These are phyloP conservation scores for Enteromius fasciolatus DNA, from an alignment of 2,797 vertebrate species.

Conservation along the genomic window DNA sequence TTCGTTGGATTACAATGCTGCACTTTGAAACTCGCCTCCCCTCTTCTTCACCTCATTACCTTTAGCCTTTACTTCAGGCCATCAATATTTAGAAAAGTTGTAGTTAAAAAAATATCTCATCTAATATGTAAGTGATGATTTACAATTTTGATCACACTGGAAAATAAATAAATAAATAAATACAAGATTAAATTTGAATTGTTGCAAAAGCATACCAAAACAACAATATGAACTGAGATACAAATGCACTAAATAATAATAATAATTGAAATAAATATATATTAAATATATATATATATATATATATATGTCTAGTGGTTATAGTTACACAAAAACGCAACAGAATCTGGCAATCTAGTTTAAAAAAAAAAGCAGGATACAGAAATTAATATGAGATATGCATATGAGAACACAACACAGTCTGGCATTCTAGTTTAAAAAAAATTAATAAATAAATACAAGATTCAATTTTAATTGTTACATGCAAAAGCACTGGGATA, in stretches of 20 bases:
- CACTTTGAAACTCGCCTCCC: not conserved
- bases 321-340: not conserved
- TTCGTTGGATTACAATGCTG: not conserved
- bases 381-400: too few relatives aligned
- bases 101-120: not conserved
- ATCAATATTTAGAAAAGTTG: not conserved
- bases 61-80: not conserved
- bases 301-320: not conserved
- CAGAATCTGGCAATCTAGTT: too few relatives aligned
- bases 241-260: not conserved
- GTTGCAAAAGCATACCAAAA: not conserved
- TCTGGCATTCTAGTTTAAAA: too few relatives aligned
- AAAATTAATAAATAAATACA: too few relatives aligned
- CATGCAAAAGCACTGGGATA: too few relatives aligned
- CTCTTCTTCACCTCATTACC: not conserved
- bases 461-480: too few relatives aligned
- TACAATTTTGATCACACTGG: not conserved
- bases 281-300: not conserved
- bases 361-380: too few relatives aligned
- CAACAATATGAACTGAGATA: not conserved
- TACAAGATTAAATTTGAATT: not conserved
- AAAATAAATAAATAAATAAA: not conserved
- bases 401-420: too few relatives aligned
- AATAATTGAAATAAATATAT: not conserved
- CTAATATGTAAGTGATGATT: not conserved